Percentiles rank a stretch among this genome's conserved stretches.
phyloP scores from a whole-genome alignment of 2,113 vertebrate species.

The Melanerpes aurifrons region DNA sequence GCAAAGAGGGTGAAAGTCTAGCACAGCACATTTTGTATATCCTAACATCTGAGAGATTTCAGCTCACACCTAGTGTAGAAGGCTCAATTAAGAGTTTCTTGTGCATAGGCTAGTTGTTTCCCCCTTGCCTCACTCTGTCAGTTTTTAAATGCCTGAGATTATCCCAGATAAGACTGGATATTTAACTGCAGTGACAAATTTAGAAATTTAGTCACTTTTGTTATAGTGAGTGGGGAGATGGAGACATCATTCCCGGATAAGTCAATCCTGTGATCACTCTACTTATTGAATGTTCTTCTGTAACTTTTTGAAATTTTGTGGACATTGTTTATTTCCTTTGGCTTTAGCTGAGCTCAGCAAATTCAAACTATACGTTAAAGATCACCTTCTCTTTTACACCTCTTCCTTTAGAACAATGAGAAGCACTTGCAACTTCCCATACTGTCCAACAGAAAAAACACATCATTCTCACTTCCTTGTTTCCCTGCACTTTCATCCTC shows the following conservation, averaged over 20 bases:
- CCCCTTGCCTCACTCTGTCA: neutral
- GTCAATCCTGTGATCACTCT: neutral
- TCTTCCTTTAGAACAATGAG: neutral
- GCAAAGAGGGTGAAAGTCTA: neutral
- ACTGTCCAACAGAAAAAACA: accelerated
- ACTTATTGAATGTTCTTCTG: neutral
- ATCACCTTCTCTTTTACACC: accelerated
- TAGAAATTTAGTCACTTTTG: neutral
- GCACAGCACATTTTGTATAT: neutral
- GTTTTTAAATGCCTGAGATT: neutral
- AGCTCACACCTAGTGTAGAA: neutral
- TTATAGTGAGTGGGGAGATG: accelerated
- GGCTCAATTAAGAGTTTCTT: neutral
- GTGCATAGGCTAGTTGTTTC: neutral
- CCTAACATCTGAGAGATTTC: neutral
- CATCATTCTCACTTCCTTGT: accelerated
- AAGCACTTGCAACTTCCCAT: accelerated
- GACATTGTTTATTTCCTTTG: neutral
- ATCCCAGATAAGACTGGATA: neutral
- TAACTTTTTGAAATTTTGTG: neutral
- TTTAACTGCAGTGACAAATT: neutral
- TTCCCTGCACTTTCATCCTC: neutral
- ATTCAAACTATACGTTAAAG: neutral
- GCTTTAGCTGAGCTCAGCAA: neutral
- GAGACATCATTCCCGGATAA: neutral